Conservation (phyloP, 2,797 vertebrate genomes). For the Alosa sapidissima region DNA sequence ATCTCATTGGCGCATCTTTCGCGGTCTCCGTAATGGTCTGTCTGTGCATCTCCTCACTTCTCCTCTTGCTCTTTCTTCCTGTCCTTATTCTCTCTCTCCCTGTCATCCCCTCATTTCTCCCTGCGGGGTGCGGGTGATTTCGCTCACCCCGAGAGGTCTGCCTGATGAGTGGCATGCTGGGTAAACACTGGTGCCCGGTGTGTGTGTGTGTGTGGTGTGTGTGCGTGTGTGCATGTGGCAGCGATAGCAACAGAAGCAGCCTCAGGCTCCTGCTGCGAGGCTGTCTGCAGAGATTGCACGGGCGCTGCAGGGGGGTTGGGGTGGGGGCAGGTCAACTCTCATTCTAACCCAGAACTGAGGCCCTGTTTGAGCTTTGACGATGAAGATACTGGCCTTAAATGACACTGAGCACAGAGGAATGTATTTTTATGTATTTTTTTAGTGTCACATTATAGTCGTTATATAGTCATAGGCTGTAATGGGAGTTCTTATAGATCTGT, state of each 20-base stretch:
- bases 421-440: not conserved
- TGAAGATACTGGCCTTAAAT: not conserved
- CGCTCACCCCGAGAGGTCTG: not conserved
- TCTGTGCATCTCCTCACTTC: not conserved
- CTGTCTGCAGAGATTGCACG: not conserved
- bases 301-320: not conserved
- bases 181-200: slow-evolving; percentile 32
- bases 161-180: not conserved
- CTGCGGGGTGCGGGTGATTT: not conserved
- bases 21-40: not conserved
- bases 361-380: not conserved
- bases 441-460: not conserved
- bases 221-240: not conserved
- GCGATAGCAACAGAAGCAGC: not conserved
- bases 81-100: not conserved
- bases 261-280: not conserved
- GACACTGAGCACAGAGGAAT: not conserved
- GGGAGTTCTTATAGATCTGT: not conserved
- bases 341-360: not conserved
- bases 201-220: slow-evolving; percentile 19
- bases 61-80: not conserved
- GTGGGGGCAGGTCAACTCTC: not conserved
- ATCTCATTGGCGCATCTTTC: not conserved
- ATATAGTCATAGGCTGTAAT: not conserved
- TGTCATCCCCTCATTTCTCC: not conserved